These are phyloP conservation scores for Cartodere bifasciata DNA, from an alignment of 2,888 invertebrate genomes.

Conservation along the genomic window DNA sequence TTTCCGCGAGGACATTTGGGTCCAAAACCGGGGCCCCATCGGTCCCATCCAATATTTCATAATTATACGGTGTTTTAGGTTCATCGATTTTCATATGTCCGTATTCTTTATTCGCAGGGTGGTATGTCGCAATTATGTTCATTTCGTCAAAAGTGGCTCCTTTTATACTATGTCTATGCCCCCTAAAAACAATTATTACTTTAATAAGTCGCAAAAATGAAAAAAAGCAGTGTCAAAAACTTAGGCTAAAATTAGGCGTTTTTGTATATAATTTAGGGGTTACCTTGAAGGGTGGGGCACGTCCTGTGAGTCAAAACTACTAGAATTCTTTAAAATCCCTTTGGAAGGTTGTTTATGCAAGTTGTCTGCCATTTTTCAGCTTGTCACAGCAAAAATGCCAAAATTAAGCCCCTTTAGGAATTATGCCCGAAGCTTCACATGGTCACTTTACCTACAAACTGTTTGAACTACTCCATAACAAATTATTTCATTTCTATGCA, in stretches of 20 bases:
- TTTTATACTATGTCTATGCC: slow-evolving; percentile 31
- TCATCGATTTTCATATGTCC: slow-evolving; percentile 98
- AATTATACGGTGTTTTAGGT: slow-evolving; percentile 88
- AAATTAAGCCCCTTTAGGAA: too few relatives aligned
- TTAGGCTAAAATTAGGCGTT: slow-evolving; percentile 2
- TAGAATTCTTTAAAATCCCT: slow-evolving; percentile 85
- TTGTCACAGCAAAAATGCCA: too few relatives aligned
- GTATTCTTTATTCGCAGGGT: slow-evolving; percentile 97
- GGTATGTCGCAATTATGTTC: slow-evolving; percentile 95
- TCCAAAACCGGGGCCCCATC: slow-evolving; percentile 45
- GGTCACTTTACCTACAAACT: too few relatives aligned
- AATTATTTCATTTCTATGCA: too few relatives aligned
- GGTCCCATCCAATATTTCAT: slow-evolving; percentile 39
- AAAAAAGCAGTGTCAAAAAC: too few relatives aligned
- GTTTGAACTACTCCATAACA: too few relatives aligned
- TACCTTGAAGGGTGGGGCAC: too few relatives aligned
- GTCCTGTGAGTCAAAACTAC: slow-evolving; percentile 69
- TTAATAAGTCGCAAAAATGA: too few relatives aligned
- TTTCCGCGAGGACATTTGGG: slow-evolving; percentile 64
- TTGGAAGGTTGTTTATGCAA: slow-evolving; percentile 73
- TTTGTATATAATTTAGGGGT: too few relatives aligned
- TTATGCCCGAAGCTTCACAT: too few relatives aligned
- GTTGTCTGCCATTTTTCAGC: slow-evolving; percentile 60
- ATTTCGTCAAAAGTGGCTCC: slow-evolving; percentile 92
- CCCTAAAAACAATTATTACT: too few relatives aligned